These are phyloP conservation scores for Microcaecilia unicolor DNA, from an alignment of 2,797 vertebrate genomes.

Conservation along the genomic window DNA sequence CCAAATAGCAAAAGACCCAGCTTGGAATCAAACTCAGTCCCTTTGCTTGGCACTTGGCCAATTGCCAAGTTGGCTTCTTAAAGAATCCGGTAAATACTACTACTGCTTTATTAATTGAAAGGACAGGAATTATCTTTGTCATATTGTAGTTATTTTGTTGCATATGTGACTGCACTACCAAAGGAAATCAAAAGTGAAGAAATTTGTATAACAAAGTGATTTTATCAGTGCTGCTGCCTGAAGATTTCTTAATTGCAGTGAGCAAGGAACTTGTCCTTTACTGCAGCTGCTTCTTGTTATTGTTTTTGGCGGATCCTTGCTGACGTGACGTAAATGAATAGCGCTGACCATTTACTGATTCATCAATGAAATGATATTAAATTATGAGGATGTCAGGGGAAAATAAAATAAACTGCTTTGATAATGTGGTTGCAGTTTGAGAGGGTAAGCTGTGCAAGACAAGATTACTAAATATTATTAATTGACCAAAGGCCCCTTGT, in stretches of 20 bases:
- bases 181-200: slow-evolving; percentile 31
- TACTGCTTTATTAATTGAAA: no score
- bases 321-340: slow-evolving; percentile 16
- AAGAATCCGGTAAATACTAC: no score
- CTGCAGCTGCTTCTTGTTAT: slow-evolving; percentile 2
- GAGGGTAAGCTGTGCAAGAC: slow-evolving; percentile 23
- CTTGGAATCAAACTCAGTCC: no score
- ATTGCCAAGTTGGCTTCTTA: no score
- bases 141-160: accelerated
- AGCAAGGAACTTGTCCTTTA: slow-evolving; percentile 31
- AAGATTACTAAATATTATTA: not conserved
- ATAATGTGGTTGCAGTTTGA: slow-evolving; percentile 26
- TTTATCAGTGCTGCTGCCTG: slow-evolving; percentile 20
- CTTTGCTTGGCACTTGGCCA: no score
- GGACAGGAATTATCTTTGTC: no score
- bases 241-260: slow-evolving; percentile 29
- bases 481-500: not conserved
- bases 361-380: slow-evolving; percentile 26
- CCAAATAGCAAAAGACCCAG: not conserved
- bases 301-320: slow-evolving; percentile 15
- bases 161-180: not conserved
- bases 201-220: not conserved
- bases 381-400: slow-evolving; percentile 28
- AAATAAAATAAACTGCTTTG: slow-evolving; percentile 10
- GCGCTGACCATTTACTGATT: slow-evolving; percentile 31